Evolutionary conservation across 2,797 vertebrate species (phyloP).

Genomic region (Chiroxiphia lanceolata): DNA sequence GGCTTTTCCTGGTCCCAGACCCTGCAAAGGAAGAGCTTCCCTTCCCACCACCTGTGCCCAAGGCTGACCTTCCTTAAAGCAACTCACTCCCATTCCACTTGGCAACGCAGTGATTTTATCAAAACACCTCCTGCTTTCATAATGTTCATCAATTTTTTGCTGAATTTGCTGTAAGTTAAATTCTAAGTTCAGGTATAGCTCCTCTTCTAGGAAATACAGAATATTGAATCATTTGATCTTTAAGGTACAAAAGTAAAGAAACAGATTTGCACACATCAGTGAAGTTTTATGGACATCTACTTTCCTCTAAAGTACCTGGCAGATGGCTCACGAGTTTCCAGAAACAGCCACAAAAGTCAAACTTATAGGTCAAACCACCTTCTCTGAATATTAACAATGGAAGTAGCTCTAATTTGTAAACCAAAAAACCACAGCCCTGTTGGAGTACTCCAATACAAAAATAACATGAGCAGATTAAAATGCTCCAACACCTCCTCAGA

Average conservation of each 20-base stretch:
- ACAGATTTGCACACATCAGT: not conserved
- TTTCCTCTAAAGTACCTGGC: slow-evolving; percentile 16
- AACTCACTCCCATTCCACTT: not conserved
- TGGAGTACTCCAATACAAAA: not conserved
- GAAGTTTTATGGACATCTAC: slow-evolving; percentile 11
- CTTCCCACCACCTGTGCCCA: not conserved
- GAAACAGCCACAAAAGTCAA: not conserved
- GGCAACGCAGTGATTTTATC: not conserved
- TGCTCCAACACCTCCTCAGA: not conserved
- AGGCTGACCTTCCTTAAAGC: not conserved
- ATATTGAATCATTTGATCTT: not conserved
- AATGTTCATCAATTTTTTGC: not conserved
- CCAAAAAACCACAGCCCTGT: not conserved
- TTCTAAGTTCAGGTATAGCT: not conserved
- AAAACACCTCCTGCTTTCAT: not conserved
- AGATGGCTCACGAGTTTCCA: slow-evolving; percentile 33
- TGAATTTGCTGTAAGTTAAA: not conserved
- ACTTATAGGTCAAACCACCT: slow-evolving; percentile 7
- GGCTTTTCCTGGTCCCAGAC: not conserved
- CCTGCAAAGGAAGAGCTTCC: not conserved
- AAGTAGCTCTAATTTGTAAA: slow-evolving; percentile 26
- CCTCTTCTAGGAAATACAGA: not conserved
- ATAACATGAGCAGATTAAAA: not conserved
- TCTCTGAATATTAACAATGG: slow-evolving; percentile 25
- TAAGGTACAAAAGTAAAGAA: not conserved